Base-by-base conservation (phyloP, 2,113 vertebrate genomes). In the Orycteropus afer region DNA sequence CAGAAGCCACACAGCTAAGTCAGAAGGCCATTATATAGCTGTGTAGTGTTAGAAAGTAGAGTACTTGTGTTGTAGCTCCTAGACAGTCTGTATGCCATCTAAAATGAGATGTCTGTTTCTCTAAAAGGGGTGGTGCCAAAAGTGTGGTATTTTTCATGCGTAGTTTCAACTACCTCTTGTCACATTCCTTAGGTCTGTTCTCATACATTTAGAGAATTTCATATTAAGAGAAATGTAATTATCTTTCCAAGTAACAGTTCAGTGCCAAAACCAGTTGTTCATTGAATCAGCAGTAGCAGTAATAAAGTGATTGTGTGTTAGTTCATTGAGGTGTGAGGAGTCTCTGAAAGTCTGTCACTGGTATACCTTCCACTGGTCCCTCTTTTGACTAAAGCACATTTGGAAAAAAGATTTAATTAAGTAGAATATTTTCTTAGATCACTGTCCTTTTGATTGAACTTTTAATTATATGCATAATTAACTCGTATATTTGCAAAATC, bases 311-410 rank as follows among this genome's bases (percentile, higher is more conserved):
- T 1, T 71, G 83, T 13, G 9, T 42, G 59, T 77, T 51, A n/a
- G 2, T 59, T 69, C 76, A 5, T 2, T 67, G n/a, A 71, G 12
- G 23, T 34, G 20, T 40, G 22, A 49, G 69, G 7, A 14, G 25
- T 22, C 29, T 74, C 45, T 51, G 77, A 32, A n/a, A 25, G 29
- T 2, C 5, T 25, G 18, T 23, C 10, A 8, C 15, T 29, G n/a
- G 2, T 14, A 0, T 37, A 0, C 40, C 27, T 32, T 84, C 55
- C 3, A 0, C n/a, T 10, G 12, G 77, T 32, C 1, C 18, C 10
- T 22, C 6, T 57, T 34, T 78, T 51, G 20, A 10, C 8, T 32
- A 57, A 45, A 34, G 34, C 34, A 40, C 12, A 18, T 51, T 77
- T 10, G 5, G 6, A 11, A 40, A 29, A 92, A 29, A 80, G 63